Base-by-base conservation (phyloP, 2,113 vertebrate species). In the Platichthys flesus region DNA sequence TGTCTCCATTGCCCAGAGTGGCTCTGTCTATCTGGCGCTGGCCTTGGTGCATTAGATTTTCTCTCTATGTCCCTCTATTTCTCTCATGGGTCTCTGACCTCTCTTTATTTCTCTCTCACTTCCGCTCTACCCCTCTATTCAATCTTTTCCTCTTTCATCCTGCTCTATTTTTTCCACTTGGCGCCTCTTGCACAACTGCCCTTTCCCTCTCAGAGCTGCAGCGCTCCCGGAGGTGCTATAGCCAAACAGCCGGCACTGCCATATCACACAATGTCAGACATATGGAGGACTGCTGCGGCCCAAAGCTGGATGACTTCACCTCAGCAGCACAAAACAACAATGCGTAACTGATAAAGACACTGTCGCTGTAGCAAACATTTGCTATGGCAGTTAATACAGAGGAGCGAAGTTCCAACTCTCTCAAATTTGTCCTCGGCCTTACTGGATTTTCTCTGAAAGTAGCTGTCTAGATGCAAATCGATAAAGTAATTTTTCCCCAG, bases 401-500 rank as follows among this genome's bases (percentile, higher is more conserved):
- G 31, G 31, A 65, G 57, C 84, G 28, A 77, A 86, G 56, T 62
- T 75, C 71, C 24, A 42, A 67, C 28, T 85, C 56, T 15, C 75
- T 69, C 65, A 77, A 51, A 71, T 68, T 60, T 3, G 18, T 45
- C 31, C 61, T 35, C 45, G 10, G 47, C 67, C 20, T 54, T 67
- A 85, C 58, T 74, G 80, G 73, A 74, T 85, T 90, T 88, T 63
- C 72, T 5, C 66, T 71, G 62, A 10, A 66, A 86, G 77, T 60
- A 40, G 64, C 70, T 12, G 35, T 59, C 71, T 63, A 66, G 82
- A 90, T 89, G 86, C 84, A 89, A 90, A 93, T 92, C 88, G 40
- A 92, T 91, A 91, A 90, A 92, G 91, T 90, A 88, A 90, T 93
- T 92, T 93, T 90, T 83, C 71, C 76, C 78, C 81, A 85, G 85